Percentiles rank a stretch among this genome's conserved stretches.
phyloP scores from a whole-genome alignment of 2,113 vertebrate species.

The Leptobrachium leishanense region DNA sequence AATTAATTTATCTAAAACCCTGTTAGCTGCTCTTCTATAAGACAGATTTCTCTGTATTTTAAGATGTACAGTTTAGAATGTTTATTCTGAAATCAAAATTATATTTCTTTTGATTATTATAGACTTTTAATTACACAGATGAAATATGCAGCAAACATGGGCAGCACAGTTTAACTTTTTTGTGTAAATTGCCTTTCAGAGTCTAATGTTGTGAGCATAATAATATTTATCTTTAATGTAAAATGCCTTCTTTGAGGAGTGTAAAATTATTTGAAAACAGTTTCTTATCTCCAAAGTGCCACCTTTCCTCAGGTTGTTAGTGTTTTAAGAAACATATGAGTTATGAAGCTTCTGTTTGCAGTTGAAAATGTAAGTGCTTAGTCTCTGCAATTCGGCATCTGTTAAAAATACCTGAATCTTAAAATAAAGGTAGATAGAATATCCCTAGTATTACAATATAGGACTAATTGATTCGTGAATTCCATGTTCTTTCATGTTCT shows the following conservation, averaged over 20 bases:
- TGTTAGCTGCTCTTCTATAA: not conserved
- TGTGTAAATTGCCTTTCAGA: conserved; percentile 17
- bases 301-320: conserved; percentile 40
- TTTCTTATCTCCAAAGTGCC: conserved; percentile 49
- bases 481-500: too few relatives aligned
- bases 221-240: conserved; percentile 43
- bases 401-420: not conserved
- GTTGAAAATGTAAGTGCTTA: conserved; percentile 14
- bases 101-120: conserved; percentile 30
- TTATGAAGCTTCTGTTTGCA: conserved; percentile 16
- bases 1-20: conserved; percentile 21
- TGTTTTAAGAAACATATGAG: conserved; percentile 21
- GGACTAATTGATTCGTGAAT: too few relatives aligned
- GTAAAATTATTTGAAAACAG: conserved; percentile 39
- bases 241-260: conserved; percentile 51
- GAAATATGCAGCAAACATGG: conserved; percentile 19
- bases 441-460: not conserved
- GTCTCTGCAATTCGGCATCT: not conserved
- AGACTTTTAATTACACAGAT: conserved; percentile 5
- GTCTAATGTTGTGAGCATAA: conserved; percentile 38
- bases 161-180: not conserved
- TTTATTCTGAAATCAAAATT: conserved; percentile 17
- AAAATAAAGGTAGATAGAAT: not conserved
- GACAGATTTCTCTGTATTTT: conserved; percentile 6
- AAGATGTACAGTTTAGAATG: conserved; percentile 4